Evolutionary conservation across 2,113 vertebrate genomes (phyloP).

Genomic region (Halcyon senegalensis): DNA sequence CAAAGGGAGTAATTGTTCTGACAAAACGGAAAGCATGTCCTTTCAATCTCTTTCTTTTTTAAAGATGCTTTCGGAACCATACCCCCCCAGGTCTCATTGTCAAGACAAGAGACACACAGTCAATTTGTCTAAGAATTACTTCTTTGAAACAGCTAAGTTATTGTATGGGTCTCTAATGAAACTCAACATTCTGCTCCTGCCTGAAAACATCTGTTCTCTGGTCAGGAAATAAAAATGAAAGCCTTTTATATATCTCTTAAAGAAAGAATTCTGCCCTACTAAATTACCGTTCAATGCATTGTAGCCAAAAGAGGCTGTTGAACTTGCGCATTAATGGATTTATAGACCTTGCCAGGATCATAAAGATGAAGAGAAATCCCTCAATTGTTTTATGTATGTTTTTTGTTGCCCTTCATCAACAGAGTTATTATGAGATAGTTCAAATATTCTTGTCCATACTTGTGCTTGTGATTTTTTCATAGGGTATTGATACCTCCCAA

Average conservation of each 20-base stretch:
- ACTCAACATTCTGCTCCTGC: not conserved
- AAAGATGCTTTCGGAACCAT: not conserved
- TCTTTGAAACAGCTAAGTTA: slow-evolving; percentile 9
- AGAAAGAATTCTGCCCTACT: not conserved
- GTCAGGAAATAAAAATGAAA: not conserved
- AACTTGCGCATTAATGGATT: slow-evolving; percentile 9
- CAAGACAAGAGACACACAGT: not conserved
- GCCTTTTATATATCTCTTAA: not conserved
- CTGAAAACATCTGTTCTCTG: slow-evolving; percentile 42
- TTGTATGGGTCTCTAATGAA: slow-evolving; percentile 40
- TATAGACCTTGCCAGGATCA: not conserved
- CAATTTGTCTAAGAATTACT: slow-evolving; percentile 32
- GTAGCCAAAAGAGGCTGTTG: not conserved
- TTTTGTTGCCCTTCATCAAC: not conserved
- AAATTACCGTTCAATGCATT: not conserved
- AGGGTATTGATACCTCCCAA: not conserved
- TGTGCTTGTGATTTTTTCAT: not conserved
- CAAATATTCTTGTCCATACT: not conserved
- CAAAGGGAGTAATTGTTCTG: not conserved
- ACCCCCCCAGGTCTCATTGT: not conserved
- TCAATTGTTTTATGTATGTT: not conserved
- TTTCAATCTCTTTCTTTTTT: not conserved
- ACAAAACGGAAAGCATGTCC: not conserved
- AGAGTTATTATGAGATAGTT: not conserved
- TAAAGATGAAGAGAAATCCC: slow-evolving; percentile 24